Evolutionary conservation across 2,113 vertebrate genomes (phyloP).

Genomic region (Bujurquina vittata): DNA sequence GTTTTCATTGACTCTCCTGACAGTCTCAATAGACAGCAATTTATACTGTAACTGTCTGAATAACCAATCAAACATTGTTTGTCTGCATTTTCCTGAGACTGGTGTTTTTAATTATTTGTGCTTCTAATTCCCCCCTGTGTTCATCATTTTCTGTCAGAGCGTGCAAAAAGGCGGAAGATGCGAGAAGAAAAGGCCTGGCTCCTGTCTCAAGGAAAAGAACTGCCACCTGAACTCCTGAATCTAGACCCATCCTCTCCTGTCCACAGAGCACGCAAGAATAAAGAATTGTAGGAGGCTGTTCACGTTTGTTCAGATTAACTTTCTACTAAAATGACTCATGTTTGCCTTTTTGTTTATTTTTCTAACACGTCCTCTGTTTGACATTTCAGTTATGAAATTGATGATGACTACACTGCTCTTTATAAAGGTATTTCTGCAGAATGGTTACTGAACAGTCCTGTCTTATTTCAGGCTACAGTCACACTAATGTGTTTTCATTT

Average conservation of each 20-base stretch:
- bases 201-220: constrained; percentile 92
- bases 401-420: constrained; percentile 95
- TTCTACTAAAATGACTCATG: not conserved
- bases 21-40: constrained; percentile 24
- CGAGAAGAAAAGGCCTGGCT: constrained; percentile 94
- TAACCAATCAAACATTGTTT: constrained; percentile 12
- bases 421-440: constrained; percentile 88
- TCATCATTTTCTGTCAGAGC: constrained; percentile 77
- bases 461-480: not conserved
- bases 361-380: constrained; percentile 13
- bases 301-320: not conserved
- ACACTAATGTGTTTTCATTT: not conserved
- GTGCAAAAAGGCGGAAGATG: constrained; percentile 91
- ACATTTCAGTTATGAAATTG: constrained; percentile 90
- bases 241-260: constrained; percentile 90
- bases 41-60: constrained; percentile 37
- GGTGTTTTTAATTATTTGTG: constrained; percentile 4
- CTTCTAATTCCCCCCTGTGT: constrained; percentile 1
- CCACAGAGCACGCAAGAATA: constrained; percentile 83
- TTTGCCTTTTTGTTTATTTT: not conserved
- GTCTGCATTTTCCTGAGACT: not conserved
- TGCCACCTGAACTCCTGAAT: constrained; percentile 91
- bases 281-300: constrained; percentile 87
- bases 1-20: constrained; percentile 34
- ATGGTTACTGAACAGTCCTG: not conserved